phyloP scores from a whole-genome alignment of 1,140 invertebrate genomes.

The Mycetomoellerius zeteki region DNA sequence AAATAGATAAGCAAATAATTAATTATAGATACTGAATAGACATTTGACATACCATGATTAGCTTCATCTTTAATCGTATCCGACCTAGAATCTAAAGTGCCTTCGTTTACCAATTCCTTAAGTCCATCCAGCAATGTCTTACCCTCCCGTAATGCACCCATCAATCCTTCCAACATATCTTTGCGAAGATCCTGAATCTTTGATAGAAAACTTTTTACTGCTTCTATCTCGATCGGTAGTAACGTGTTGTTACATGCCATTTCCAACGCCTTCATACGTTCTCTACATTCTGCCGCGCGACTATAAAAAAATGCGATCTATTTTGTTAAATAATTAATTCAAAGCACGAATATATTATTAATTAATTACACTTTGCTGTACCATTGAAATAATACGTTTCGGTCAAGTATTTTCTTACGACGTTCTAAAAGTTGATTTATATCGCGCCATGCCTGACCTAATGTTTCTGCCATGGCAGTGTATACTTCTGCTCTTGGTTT shows the following conservation, averaged over 20 bases:
- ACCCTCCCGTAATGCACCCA: slow-evolving; percentile 93
- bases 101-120: slow-evolving; percentile 89
- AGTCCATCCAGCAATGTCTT: slow-evolving; percentile 91
- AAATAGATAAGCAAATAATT: slow-evolving; percentile 8
- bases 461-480: slow-evolving; percentile 96
- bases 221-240: slow-evolving; percentile 90
- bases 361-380: slow-evolving; percentile 71
- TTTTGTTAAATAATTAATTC: slow-evolving; percentile 14
- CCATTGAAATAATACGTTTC: slow-evolving; percentile 92
- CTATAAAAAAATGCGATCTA: slow-evolving; percentile 81
- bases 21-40: background rate
- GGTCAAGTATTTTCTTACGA: slow-evolving; percentile 92
- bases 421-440: slow-evolving; percentile 93
- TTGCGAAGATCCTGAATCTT: slow-evolving; percentile 90
- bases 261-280: slow-evolving; percentile 91
- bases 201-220: slow-evolving; percentile 89
- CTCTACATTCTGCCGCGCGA: slow-evolving; percentile 90
- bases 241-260: slow-evolving; percentile 89
- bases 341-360: background rate
- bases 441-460: slow-evolving; percentile 95
- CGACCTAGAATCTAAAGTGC: slow-evolving; percentile 92
- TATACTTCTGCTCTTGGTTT: slow-evolving; percentile 93
- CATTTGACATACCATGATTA: slow-evolving; percentile 86
- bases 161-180: slow-evolving; percentile 92
- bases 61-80: slow-evolving; percentile 90